Conservation (phyloP, 2,888 invertebrate genomes). For the Thera obeliscata region DNA sequence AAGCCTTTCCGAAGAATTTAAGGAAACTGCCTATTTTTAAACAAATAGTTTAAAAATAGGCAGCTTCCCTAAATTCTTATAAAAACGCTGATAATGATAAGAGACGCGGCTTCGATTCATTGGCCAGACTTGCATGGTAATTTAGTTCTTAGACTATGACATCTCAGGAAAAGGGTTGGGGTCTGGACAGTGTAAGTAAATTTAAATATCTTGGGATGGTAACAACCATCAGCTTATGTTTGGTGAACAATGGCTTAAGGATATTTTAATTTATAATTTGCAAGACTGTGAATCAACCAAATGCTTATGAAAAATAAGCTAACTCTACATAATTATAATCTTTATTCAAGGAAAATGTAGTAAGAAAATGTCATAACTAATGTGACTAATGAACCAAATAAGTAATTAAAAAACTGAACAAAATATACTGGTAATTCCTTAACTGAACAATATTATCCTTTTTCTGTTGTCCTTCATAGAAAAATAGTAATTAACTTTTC, state of each 20-base stretch:
- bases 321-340: slow-evolving; percentile 8
- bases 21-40: too few species aligned
- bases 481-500: slow-evolving; percentile 14
- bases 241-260: not conserved
- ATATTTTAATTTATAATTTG: slow-evolving; percentile 2
- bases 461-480: slow-evolving; percentile 20
- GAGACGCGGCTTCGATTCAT: too few species aligned
- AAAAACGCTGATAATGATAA: too few species aligned
- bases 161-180: not conserved
- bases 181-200: not conserved
- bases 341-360: slow-evolving; percentile 3
- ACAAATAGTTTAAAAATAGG: too few species aligned
- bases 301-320: slow-evolving; percentile 8
- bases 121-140: too few species aligned
- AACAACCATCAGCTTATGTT: not conserved
- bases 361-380: slow-evolving; percentile 7
- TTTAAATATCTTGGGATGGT: not conserved
- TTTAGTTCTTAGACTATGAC: too few species aligned
- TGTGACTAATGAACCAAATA: slow-evolving; percentile 18
- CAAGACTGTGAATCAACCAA: slow-evolving; percentile 5
- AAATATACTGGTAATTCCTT: slow-evolving; percentile 12
- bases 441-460: slow-evolving; percentile 22
- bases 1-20: too few species aligned
- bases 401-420: slow-evolving; percentile 13
- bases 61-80: too few species aligned